Evolutionary conservation across 1,140 invertebrate genomes (phyloP).

Genomic region (Probaryconus sp.): DNA sequence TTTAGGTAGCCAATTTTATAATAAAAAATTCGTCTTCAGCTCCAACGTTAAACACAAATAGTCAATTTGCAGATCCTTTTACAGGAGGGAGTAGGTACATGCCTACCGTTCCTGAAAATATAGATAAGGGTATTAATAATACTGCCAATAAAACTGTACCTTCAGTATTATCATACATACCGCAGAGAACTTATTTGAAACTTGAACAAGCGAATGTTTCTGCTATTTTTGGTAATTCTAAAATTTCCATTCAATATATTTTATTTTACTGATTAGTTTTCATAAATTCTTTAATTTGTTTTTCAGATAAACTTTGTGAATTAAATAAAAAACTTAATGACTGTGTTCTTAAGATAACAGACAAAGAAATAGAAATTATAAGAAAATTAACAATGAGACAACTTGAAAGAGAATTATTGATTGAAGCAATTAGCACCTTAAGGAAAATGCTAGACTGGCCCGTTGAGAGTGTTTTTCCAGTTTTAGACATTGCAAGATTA

Average conservation of each 20-base stretch:
- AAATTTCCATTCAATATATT: not conserved
- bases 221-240: conserved; percentile 79
- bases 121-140: conserved; percentile 13
- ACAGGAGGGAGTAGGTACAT: conserved; percentile 88
- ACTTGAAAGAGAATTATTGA: conserved; percentile 70
- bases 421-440: conserved; percentile 80
- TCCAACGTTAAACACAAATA: conserved; percentile 67
- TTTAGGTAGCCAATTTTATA: conserved; percentile 95
- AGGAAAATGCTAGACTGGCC: conserved; percentile 88
- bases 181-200: conserved; percentile 76
- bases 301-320: conserved; percentile 82
- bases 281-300: conserved; percentile 41
- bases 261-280: not conserved
- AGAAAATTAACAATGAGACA: conserved; percentile 79
- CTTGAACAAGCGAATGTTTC: conserved; percentile 84
- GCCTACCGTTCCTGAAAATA: conserved; percentile 72
- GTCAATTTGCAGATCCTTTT: conserved; percentile 86
- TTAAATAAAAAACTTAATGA: conserved; percentile 84
- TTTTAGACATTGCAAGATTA: conserved; percentile 89
- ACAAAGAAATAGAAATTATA: conserved; percentile 80
- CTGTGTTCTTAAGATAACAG: conserved; percentile 74
- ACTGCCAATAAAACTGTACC: conserved; percentile 1
- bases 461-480: conserved; percentile 89
- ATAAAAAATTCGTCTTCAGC: conserved; percentile 83
- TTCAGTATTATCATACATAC: conserved; percentile 66